phyloP scores from a whole-genome alignment of 2,113 vertebrate genomes.

The Myanophis thanlyinensis region DNA sequence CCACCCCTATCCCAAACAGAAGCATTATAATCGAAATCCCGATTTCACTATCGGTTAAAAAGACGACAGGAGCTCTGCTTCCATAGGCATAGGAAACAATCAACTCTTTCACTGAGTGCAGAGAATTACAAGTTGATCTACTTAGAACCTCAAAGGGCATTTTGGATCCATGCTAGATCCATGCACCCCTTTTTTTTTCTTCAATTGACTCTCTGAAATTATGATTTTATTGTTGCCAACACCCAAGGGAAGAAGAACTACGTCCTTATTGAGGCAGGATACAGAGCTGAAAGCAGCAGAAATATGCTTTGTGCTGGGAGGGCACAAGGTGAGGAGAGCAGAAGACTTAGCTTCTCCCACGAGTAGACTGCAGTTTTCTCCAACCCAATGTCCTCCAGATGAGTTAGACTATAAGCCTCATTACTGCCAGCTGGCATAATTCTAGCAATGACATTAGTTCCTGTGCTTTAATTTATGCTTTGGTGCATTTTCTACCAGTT shows the following conservation, averaged over 20 bases:
- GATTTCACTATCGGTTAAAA: not conserved
- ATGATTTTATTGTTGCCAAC: not conserved
- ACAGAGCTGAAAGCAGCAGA: not conserved
- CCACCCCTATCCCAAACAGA: not conserved
- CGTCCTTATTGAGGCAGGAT: not conserved
- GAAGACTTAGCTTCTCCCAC: not conserved
- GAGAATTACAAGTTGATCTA: not conserved
- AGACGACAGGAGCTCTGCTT: not conserved
- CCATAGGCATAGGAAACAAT: not conserved
- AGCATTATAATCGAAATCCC: not conserved
- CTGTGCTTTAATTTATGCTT: too few species aligned
- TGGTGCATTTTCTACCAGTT: not conserved
- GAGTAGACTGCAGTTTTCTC: not conserved
- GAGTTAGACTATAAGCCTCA: not conserved
- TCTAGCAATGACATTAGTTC: not conserved
- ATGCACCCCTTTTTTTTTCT: not conserved
- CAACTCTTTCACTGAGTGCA: too few species aligned
- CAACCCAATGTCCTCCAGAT: not conserved
- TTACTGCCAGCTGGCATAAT: not conserved
- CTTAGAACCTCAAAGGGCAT: not conserved
- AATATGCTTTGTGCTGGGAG: not conserved
- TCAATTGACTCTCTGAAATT: not conserved
- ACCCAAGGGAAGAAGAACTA: not conserved
- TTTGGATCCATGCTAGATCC: not conserved
- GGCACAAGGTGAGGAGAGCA: too few species aligned